These are phyloP conservation scores for Montipora capricornis DNA, from an alignment of 64 coral and sea anemone genomes.

Conservation along the genomic window DNA sequence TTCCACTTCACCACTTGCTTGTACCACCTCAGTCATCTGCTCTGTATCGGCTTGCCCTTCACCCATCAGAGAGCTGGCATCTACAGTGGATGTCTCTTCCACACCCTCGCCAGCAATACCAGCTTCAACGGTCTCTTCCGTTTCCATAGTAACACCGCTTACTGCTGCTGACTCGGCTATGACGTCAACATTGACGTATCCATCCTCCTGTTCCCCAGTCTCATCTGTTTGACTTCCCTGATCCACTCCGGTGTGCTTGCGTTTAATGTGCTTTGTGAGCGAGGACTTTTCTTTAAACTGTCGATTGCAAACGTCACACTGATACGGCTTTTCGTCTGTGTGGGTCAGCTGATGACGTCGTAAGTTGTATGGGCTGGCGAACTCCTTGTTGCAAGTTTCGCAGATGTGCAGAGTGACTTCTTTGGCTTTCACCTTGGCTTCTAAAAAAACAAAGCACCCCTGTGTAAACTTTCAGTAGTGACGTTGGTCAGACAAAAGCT, in stretches of 20 bases:
- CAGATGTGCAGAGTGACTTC: slow-evolving; percentile 99
- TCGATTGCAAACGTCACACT: slow-evolving; percentile 93
- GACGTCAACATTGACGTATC: slow-evolving; percentile 85
- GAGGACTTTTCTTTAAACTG: slow-evolving; percentile 99
- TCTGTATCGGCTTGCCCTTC: slow-evolving; percentile 34
- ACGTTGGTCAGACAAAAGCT: too few species aligned
- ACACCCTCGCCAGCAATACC: slow-evolving; percentile 46
- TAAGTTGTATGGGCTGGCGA: slow-evolving; percentile 98
- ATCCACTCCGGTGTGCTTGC: slow-evolving; percentile 94
- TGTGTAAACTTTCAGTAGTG: background rate
- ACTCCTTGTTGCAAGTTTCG: slow-evolving; percentile 96
- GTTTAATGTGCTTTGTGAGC: slow-evolving; percentile 97
- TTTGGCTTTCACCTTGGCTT: slow-evolving; percentile 91
- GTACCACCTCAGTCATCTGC: slow-evolving; percentile 79
- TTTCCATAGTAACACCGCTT: slow-evolving; percentile 94
- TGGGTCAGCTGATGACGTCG: slow-evolving; percentile 94
- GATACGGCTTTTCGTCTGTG: slow-evolving; percentile 96
- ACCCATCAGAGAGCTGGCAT: slow-evolving; percentile 83
- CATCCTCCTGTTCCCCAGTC: slow-evolving; percentile 88
- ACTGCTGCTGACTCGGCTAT: slow-evolving; percentile 95
- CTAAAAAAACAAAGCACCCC: background rate
- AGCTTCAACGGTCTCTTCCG: slow-evolving; percentile 63
- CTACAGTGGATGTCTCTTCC: slow-evolving; percentile 86
- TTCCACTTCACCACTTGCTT: slow-evolving; percentile 86
- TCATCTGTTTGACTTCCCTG: slow-evolving; percentile 95